phyloP scores from a whole-genome alignment of 2,113 vertebrate genomes.

The Calonectris borealis region DNA sequence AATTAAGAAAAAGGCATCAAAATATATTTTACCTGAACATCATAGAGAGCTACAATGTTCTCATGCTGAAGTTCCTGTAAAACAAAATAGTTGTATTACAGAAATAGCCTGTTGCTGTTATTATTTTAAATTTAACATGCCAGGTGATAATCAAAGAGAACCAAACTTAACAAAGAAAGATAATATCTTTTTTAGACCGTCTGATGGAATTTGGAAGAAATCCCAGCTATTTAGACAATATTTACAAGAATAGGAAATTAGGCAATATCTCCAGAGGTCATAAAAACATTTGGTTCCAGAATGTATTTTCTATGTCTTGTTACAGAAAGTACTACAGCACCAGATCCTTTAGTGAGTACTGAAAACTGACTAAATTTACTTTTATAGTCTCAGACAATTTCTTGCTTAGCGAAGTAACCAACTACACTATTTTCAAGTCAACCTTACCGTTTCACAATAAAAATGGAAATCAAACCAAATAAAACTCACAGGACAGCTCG shows the following conservation, averaged over 20 bases:
- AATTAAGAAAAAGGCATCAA: neutral
- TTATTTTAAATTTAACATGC: neutral
- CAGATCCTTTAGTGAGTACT: neutral
- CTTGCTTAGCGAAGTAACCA: neutral
- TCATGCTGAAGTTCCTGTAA: constrained; percentile 96
- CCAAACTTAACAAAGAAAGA: neutral
- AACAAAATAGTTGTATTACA: constrained; percentile 29
- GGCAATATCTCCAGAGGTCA: neutral
- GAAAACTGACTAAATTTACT: neutral
- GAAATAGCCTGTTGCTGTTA: neutral
- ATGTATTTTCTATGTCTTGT: neutral
- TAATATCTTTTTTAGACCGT: neutral
- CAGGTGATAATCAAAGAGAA: neutral
- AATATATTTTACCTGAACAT: constrained; percentile 88
- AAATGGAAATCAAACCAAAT: neutral
- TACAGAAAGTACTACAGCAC: neutral
- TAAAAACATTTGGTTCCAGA: neutral
- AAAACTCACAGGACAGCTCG: neutral
- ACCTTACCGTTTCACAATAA: neutral
- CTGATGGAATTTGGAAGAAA: neutral
- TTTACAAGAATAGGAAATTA: neutral
- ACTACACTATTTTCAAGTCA: neutral
- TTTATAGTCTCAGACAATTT: neutral
- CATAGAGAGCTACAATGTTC: constrained; percentile 97
- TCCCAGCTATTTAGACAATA: neutral